Evolutionary conservation across 2,113 vertebrate species (phyloP).

Genomic region (Lepus americanus): DNA sequence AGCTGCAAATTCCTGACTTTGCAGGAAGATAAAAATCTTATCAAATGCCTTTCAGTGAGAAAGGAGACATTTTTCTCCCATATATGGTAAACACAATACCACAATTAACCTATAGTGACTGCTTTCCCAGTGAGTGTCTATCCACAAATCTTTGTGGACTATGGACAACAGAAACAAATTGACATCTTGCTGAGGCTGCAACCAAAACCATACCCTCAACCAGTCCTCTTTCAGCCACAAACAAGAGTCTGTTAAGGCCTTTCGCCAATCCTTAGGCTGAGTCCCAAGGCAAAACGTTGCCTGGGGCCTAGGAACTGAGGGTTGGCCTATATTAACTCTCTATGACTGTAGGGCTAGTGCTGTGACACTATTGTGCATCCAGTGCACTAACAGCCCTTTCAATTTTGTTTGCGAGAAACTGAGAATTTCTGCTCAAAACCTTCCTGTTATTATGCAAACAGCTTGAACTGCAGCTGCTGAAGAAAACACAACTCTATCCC

Average conservation of each 20-base stretch:
- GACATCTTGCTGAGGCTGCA: neutral
- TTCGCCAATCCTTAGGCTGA: neutral
- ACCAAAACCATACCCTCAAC: neutral
- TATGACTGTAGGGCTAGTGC: neutral
- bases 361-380: neutral
- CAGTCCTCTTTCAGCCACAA: neutral
- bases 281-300: neutral
- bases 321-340: neutral
- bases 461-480: neutral
- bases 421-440: neutral
- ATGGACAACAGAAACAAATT: neutral
- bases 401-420: neutral
- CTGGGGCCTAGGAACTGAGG: neutral
- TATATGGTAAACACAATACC: neutral
- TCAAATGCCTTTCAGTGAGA: neutral
- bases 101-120: neutral
- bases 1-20: conserved; percentile 40
- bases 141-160: neutral
- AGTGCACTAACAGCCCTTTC: neutral
- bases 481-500: neutral
- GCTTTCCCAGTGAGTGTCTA: neutral
- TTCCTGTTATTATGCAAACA: neutral
- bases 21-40: neutral
- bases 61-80: conserved; percentile 44
- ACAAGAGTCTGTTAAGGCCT: neutral